Conservation (phyloP, 2,888 invertebrate genomes). For the Drosophila maculinotata region DNA sequence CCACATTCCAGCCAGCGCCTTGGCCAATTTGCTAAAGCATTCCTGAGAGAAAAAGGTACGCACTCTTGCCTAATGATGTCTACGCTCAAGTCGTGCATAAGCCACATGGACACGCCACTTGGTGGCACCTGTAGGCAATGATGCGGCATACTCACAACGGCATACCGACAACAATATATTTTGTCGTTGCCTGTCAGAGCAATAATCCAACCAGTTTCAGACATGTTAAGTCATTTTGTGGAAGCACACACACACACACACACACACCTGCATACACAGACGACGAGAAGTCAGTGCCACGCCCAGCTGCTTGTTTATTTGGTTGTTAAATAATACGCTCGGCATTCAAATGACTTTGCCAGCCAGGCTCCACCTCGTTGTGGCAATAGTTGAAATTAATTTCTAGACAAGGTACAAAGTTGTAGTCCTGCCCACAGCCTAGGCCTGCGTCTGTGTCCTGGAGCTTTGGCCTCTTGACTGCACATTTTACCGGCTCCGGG, state of each 20-base stretch:
- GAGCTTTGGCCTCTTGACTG: conserved; percentile 10
- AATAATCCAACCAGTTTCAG: conserved; percentile 67
- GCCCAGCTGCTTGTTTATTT: conserved; percentile 29
- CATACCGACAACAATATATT: conserved; percentile 14
- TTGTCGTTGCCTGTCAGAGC: conserved; percentile 60
- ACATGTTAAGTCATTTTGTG: conserved; percentile 76
- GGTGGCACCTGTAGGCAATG: conserved; percentile 52
- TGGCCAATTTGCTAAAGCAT: conserved; percentile 52
- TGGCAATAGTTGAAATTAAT: conserved; percentile 72
- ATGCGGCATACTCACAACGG: conserved; percentile 21
- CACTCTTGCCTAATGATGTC: conserved; percentile 66
- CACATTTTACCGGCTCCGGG: background rate
- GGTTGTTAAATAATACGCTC: conserved; percentile 61
- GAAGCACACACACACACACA: conserved; percentile 25
- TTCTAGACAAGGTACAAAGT: conserved; percentile 42
- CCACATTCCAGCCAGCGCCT: conserved; percentile 22
- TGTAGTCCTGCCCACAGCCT: too few species aligned
- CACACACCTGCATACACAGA: background rate
- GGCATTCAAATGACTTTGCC: conserved; percentile 58
- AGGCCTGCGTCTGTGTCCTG: conserved; percentile 12
- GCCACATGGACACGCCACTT: conserved; percentile 36
- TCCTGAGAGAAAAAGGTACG: conserved; percentile 30
- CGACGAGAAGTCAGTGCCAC: conserved; percentile 15
- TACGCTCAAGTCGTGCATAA: conserved; percentile 55
- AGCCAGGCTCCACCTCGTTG: conserved; percentile 15